A percentile compares a stretch with the other conserved stretches of the same genome.
phyloP scores from a whole-genome alignment of 2,797 vertebrate species.

The Pyrocephalus nanus region DNA sequence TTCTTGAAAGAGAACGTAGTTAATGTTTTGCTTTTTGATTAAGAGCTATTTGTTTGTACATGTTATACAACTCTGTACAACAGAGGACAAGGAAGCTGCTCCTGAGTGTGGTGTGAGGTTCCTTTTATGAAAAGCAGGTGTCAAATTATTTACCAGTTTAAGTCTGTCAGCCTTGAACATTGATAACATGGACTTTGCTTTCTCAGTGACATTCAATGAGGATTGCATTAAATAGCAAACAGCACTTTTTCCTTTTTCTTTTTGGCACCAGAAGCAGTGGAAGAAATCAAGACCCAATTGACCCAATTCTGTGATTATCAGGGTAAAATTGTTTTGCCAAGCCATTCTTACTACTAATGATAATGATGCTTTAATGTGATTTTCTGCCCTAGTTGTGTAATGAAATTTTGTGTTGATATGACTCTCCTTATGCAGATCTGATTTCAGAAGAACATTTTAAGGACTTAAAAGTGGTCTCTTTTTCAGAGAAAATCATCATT shows the following conservation, averaged over 20 bases:
- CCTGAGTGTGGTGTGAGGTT: background rate
- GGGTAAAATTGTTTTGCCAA: background rate
- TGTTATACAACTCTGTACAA: background rate
- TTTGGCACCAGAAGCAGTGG: background rate
- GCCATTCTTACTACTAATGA: background rate
- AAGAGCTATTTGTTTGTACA: background rate
- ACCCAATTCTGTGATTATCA: slow-evolving; percentile 21
- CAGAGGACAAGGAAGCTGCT: background rate
- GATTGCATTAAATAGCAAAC: background rate
- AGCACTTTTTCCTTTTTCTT: background rate
- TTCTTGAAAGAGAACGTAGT: background rate
- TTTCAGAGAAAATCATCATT: slow-evolving; percentile 26
- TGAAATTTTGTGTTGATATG: background rate
- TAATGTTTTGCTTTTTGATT: background rate
- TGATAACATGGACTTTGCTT: background rate
- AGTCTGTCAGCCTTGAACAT: background rate
- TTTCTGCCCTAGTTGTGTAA: slow-evolving; percentile 20
- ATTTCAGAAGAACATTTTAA: slow-evolving; percentile 10
- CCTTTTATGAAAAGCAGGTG: background rate
- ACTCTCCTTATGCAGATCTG: background rate
- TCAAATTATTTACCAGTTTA: background rate
- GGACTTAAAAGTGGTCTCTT: background rate
- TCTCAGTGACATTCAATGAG: background rate
- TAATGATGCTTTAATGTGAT: slow-evolving; percentile 25
- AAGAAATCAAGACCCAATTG: background rate